These are phyloP conservation scores for Enteromius treurensis DNA, from an alignment of 2,797 vertebrate species.

Conservation along the genomic window DNA sequence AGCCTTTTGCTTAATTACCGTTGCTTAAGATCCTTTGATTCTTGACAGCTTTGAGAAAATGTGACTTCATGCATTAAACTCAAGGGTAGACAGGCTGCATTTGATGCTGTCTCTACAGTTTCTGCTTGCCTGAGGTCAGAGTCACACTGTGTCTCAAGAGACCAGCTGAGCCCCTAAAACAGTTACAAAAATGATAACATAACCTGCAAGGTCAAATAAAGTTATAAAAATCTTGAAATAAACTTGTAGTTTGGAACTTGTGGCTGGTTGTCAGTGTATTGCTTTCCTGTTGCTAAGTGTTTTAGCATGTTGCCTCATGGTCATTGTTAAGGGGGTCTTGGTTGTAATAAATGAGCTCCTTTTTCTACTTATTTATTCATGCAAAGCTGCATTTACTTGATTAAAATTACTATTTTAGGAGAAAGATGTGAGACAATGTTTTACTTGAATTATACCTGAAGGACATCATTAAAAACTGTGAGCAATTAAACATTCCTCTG, in stretches of 20 bases:
- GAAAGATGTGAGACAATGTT: neutral
- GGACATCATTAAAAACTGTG: neutral
- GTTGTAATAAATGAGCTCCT: neutral
- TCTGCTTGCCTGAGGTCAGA: constrained; percentile 29
- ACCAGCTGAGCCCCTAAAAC: constrained; percentile 26
- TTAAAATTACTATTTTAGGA: neutral
- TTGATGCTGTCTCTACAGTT: constrained; percentile 4
- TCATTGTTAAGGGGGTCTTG: neutral
- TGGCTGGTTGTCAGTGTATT: neutral
- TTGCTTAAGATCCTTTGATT: constrained; percentile 23
- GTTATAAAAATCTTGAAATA: neutral
- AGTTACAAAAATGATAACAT: neutral
- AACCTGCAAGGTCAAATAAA: constrained; percentile 15
- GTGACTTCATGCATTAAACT: constrained; percentile 33
- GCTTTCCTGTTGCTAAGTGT: neutral
- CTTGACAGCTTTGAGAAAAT: constrained; percentile 26
- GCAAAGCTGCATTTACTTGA: neutral
- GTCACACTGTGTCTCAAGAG: constrained; percentile 7
- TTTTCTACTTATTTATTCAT: neutral
- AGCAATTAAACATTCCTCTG: neutral
- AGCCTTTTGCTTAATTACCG: constrained; percentile 27
- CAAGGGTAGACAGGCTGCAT: neutral
- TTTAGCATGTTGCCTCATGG: neutral
- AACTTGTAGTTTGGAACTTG: neutral
- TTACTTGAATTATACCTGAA: neutral